Evolutionary conservation across 2,797 vertebrate genomes (phyloP), one percentile per base, ranked within the genome.

Genomic region (Gymnothorax reevesii): DNA sequence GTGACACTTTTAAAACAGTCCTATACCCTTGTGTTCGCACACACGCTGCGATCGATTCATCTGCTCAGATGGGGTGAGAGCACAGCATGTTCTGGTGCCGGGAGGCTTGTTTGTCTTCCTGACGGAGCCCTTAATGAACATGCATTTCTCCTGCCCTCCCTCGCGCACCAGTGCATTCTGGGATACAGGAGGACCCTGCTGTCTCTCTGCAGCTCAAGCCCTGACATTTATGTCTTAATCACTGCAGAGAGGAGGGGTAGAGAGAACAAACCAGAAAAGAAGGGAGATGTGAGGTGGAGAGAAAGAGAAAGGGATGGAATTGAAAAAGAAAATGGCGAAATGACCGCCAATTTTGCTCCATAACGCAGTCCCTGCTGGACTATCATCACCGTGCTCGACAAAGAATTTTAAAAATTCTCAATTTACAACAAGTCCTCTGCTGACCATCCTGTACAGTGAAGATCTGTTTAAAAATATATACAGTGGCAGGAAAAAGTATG

Each of bases 91-190:
- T 90, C 87, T 86, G 89, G 84, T 42, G 82, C 77, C 55, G 86
- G 86, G 86, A 83, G 1, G 33, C 79, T 91, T 87, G 88, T 93
- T 91, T 89, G 79, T 93, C 90, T 93, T 93, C 92, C 85, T 88
- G 91, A 89, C 25, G 25, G 84, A 60, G 84, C 82, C 86, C 83
- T 84, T 94, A 92, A 92, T 93, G 92, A 93, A 88, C 88, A 88
- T 91, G 82, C 25, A 87, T 57, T 85, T 92, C 86, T 84, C 66
- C 71, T 5, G 7, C 71, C 12, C 25, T 7, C 27, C 3, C 6
- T 7, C 27, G 2, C 6, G 17, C 91, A 90, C 88, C 84, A 90
- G 79, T 64, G 1, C 57, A 92, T 89, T 91, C 88, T 91, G 87
- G 89, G 90, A 92, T 87, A 87, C 85, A 17, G 15, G 87, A 88